These are phyloP conservation scores for Heliconius aoede DNA, from an alignment of 2,888 invertebrate genomes.

Conservation along the genomic window DNA sequence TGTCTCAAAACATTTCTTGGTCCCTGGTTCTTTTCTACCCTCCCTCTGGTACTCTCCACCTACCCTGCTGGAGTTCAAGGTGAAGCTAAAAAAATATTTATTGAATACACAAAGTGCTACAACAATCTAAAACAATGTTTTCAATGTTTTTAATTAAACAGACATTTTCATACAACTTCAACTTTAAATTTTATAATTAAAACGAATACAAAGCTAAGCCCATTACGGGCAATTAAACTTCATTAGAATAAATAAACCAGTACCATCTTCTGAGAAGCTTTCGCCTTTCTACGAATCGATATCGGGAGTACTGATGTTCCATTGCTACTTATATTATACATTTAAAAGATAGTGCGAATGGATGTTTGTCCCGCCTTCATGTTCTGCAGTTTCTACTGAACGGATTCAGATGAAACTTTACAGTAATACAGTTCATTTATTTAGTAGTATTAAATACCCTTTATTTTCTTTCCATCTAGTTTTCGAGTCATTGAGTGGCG, in stretches of 20 bases:
- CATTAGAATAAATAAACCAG: conserved; percentile 16
- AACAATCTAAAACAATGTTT: conserved; percentile 7
- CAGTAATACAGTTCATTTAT: too few species aligned
- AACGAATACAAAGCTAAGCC: conserved; percentile 12
- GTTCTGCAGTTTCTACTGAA: too few species aligned
- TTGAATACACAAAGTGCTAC: background rate
- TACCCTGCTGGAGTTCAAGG: background rate
- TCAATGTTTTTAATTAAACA: conserved; percentile 18
- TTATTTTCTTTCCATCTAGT: too few species aligned
- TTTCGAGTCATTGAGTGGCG: too few species aligned
- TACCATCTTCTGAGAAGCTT: background rate
- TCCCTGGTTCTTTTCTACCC: too few species aligned
- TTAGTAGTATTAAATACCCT: too few species aligned
- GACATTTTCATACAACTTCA: conserved; percentile 4
- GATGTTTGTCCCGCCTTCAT: background rate
- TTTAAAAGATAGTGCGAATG: too few species aligned
- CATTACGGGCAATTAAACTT: conserved; percentile 15
- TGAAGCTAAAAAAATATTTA: too few species aligned
- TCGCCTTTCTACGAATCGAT: conserved; percentile 2
- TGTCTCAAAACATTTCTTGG: too few species aligned
- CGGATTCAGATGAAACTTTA: background rate
- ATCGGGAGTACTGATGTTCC: background rate
- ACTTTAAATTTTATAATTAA: conserved; percentile 11
- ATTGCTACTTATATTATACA: background rate
- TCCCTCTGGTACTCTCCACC: background rate